Evolutionary conservation across 2,113 vertebrate genomes (phyloP).

Genomic region (Syngnathus scovelli): DNA sequence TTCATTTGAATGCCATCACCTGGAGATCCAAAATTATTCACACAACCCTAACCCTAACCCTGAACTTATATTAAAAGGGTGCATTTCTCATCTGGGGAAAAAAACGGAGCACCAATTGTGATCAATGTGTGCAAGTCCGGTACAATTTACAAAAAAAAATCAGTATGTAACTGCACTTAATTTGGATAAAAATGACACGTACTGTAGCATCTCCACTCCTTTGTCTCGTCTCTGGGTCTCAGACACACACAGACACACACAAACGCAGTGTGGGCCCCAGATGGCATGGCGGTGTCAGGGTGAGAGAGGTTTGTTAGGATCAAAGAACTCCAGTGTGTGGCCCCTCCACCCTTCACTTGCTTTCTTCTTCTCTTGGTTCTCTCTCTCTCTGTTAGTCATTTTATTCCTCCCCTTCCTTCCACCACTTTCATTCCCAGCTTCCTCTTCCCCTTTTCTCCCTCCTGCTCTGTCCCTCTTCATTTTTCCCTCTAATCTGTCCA

Average conservation of each 20-base stretch:
- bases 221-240: slow-evolving; percentile 39
- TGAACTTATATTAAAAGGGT: too few species aligned
- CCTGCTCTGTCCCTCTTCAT: slow-evolving; percentile 58
- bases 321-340: slow-evolving; percentile 70
- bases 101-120: too few species aligned
- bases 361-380: slow-evolving; percentile 57
- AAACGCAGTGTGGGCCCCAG: slow-evolving; percentile 52
- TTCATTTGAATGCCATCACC: not conserved
- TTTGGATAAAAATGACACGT: slow-evolving; percentile 7
- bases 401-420: slow-evolving; percentile 69
- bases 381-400: slow-evolving; percentile 57
- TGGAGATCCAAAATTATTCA: too few species aligned
- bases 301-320: slow-evolving; percentile 71
- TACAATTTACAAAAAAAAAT: not conserved
- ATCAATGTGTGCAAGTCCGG: not conserved
- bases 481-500: slow-evolving; percentile 69
- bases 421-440: slow-evolving; percentile 59
- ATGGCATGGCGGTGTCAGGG: slow-evolving; percentile 70
- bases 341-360: slow-evolving; percentile 68
- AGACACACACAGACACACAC: slow-evolving; percentile 19
- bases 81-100: too few species aligned
- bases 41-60: too few species aligned
- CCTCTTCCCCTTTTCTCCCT: slow-evolving; percentile 31
- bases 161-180: not conserved
- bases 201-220: slow-evolving; percentile 21